Conservation (phyloP, 2,113 vertebrate genomes). For the Chlamydotis undulata region DNA sequence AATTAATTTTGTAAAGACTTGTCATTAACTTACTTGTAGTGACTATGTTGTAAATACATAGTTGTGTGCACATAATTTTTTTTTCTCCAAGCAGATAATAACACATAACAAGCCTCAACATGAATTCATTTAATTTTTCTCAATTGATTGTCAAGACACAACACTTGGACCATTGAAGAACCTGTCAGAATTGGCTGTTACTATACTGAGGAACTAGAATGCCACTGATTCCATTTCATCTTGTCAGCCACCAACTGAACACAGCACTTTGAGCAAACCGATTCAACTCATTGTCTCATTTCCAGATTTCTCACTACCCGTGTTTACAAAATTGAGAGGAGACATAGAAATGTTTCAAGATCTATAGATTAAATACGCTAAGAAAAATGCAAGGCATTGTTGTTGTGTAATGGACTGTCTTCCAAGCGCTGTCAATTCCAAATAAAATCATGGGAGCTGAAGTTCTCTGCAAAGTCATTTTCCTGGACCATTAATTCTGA, state of each 20-base stretch:
- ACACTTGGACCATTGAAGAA: background rate
- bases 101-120: background rate
- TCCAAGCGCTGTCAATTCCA: conserved; percentile 30
- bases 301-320: background rate
- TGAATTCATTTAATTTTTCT: background rate
- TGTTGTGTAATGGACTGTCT: background rate
- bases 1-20: background rate
- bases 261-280: background rate
- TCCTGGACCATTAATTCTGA: conserved; percentile 65
- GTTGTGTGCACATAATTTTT: background rate
- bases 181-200: background rate
- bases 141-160: background rate
- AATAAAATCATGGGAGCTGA: conserved; percentile 37
- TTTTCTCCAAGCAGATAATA: background rate
- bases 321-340: background rate
- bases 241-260: background rate
- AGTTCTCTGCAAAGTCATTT: conserved; percentile 59
- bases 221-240: background rate
- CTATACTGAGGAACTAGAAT: background rate
- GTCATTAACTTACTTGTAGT: background rate
- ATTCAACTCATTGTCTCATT: background rate
- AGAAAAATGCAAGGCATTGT: background rate
- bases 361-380: background rate
- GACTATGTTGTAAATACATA: background rate
- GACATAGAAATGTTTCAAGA: background rate